These are phyloP conservation scores for Odontomachus brunneus DNA, from an alignment of 1,140 invertebrate genomes.

Conservation along the genomic window DNA sequence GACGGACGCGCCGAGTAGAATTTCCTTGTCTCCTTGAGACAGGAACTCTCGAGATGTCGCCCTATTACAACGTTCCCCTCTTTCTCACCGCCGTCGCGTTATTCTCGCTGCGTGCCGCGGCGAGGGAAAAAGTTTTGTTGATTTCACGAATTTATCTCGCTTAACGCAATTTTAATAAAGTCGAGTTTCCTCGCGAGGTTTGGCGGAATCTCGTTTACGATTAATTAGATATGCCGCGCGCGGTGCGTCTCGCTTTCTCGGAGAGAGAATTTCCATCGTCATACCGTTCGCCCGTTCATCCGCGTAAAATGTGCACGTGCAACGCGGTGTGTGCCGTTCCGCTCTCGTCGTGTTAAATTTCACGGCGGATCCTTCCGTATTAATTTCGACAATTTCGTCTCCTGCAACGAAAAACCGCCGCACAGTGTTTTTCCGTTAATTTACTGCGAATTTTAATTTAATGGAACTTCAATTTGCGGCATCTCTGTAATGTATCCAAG, in stretches of 20 bases:
- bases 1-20: slow-evolving; percentile 72
- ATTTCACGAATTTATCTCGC: slow-evolving; percentile 63
- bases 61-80: slow-evolving; percentile 55
- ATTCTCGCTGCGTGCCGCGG: not conserved
- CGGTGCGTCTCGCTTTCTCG: not conserved
- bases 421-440: not conserved
- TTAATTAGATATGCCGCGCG: slow-evolving; percentile 60
- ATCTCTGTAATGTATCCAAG: too few relatives aligned
- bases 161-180: slow-evolving; percentile 71
- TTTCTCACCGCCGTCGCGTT: not conserved
- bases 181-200: slow-evolving; percentile 35
- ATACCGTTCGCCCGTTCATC: slow-evolving; percentile 11
- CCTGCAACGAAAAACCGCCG: not conserved
- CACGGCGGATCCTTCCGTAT: not conserved
- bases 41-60: slow-evolving; percentile 59
- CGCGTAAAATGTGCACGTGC: not conserved
- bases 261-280: slow-evolving; percentile 37
- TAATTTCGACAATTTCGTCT: slow-evolving; percentile 12
- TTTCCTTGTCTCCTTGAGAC: slow-evolving; percentile 72
- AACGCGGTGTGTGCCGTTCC: not conserved
- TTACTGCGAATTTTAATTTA: slow-evolving; percentile 1
- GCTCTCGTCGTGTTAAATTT: slow-evolving; percentile 28
- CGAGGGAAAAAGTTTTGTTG: slow-evolving; percentile 66
- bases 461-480: not conserved
- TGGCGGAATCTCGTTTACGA: slow-evolving; percentile 46